Evolutionary conservation across 2,888 invertebrate genomes (phyloP).

Genomic region (Himalopsyche japonica): DNA sequence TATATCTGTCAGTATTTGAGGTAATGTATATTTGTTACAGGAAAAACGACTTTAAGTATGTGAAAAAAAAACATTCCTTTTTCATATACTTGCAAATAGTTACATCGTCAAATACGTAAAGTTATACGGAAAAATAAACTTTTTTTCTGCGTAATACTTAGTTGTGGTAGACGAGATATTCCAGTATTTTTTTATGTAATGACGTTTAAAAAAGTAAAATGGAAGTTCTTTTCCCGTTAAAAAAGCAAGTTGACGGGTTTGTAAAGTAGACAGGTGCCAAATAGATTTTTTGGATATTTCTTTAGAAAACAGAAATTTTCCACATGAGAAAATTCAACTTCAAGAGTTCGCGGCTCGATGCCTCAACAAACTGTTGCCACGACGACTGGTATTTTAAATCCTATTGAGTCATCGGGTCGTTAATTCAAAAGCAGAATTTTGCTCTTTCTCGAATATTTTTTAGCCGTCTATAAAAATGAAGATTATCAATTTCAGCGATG

Average conservation of each 20-base stretch:
- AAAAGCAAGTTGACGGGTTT: not conserved
- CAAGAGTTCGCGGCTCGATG: not conserved
- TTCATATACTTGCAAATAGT: not conserved
- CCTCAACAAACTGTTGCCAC: not conserved
- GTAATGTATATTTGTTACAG: not conserved
- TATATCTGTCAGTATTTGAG: not conserved
- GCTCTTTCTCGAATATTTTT: not conserved
- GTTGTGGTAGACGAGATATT: not conserved
- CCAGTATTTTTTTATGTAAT: not conserved
- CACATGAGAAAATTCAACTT: not conserved
- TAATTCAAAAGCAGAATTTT: not conserved
- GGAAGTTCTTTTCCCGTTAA: not conserved
- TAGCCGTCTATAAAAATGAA: not conserved
- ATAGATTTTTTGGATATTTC: not conserved
- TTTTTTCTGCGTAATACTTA: not conserved
- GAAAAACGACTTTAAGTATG: not conserved
- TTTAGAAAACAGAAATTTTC: not conserved
- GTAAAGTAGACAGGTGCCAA: constrained; percentile 6
- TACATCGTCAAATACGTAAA: not conserved
- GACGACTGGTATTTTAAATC: not conserved
- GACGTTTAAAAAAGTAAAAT: not conserved
- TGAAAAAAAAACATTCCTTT: not conserved
- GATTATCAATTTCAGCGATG: not conserved
- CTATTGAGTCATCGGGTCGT: not conserved
- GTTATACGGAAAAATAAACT: not conserved